Evolutionary conservation across 1,140 invertebrate species (phyloP), one percentile per base, ranked within the genome.

Genomic region (Lasioglossum albipes): DNA sequence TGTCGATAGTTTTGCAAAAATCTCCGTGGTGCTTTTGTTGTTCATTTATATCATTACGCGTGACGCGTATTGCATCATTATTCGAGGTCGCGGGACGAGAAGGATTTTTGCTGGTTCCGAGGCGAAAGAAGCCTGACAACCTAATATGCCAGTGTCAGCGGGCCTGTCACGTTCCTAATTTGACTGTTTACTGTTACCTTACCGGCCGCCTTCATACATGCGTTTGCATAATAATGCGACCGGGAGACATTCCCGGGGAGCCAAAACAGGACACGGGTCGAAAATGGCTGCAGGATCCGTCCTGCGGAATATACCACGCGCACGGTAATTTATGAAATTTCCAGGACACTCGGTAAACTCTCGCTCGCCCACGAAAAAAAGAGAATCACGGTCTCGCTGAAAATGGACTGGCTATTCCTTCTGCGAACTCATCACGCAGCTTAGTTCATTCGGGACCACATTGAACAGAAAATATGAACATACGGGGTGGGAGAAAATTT

Each of bases 161-260:
- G 18, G 6, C 57, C 57, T 20, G 57, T 59, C 57, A 59, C 57
- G 57, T 7, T n/a, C 57, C 18, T 59, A 59, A 59, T 59, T 59
- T 59, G 57, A 59, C 57, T 59, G 57, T 59, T 59, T 59, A 59
- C 57, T 59, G 57, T 59, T 59, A 59, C 57, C 57, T 59, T 59
- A n/a, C 57, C 57, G 57, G 18, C 57, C n/a, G 20, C 57, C 57
- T 59, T n/a, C 57, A 59, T 59, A 59, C 57, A 59, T 59, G 57
- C 57, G 57, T 59, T 59, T 59, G 57, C 57, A 59, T 59, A 59
- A 59, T 59, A 59, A 59, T 59, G 57, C 20, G n/a, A 59, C 57
- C 6, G 7, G 7, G n/a, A 57, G 20, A n/a, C 45, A 49, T 59
- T n/a, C 57, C 20, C 18, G 20, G 20, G 20, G 1, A 49, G 9